Conservation (phyloP, 2,113 vertebrate species). For the Ageneiosus marmoratus region DNA sequence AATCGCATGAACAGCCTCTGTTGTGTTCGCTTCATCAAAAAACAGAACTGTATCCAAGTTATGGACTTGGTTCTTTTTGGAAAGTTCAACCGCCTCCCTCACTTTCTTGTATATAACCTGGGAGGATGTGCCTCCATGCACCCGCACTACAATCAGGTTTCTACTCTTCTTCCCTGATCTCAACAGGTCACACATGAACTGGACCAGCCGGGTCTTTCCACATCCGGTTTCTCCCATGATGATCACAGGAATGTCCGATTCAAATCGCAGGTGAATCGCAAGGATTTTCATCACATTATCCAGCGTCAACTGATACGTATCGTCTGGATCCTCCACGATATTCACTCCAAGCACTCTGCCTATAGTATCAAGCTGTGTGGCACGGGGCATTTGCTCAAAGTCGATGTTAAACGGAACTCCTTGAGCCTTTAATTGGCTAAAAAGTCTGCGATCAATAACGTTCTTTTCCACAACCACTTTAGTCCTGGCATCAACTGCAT, state of each 20-base stretch:
- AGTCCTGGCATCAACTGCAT: conserved; percentile 61
- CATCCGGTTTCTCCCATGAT: conserved; percentile 87
- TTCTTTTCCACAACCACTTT: conserved; percentile 63
- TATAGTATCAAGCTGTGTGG: conserved; percentile 70
- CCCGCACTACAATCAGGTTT: conserved; percentile 80
- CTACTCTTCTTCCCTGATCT: conserved; percentile 39
- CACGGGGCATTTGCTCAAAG: conserved; percentile 72
- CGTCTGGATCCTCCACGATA: conserved; percentile 70
- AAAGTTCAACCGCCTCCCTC: conserved; percentile 62
- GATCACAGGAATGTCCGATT: conserved; percentile 81
- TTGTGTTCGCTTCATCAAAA: conserved; percentile 83
- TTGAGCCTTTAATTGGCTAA: conserved; percentile 63
- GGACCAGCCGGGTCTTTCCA: conserved; percentile 81
- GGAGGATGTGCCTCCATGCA: conserved; percentile 79
- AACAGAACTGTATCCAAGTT: conserved; percentile 78
- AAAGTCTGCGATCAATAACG: conserved; percentile 66
- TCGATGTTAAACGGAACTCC: conserved; percentile 75
- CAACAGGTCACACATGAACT: conserved; percentile 74
- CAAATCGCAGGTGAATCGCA: conserved; percentile 81
- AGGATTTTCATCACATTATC: conserved; percentile 82
- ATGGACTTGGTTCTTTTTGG: conserved; percentile 63
- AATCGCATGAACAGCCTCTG: conserved; percentile 78
- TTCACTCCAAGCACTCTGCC: conserved; percentile 73
- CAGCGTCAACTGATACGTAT: conserved; percentile 78
- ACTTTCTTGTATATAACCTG: conserved; percentile 69